phyloP scores from a whole-genome alignment of 2,113 vertebrate genomes.

The Sphyrna mokarran region DNA sequence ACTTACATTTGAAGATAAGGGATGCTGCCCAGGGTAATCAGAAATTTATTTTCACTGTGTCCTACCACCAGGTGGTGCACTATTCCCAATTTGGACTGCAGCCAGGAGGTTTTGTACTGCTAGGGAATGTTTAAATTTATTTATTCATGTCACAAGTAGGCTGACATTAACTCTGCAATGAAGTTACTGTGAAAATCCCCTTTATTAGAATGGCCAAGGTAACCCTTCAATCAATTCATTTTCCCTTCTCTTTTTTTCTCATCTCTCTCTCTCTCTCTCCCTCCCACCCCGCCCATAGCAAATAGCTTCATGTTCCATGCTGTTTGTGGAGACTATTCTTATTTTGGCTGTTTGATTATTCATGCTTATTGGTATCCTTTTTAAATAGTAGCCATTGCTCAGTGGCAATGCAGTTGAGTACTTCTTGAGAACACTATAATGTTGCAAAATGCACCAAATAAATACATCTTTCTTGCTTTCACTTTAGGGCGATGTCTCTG shows the following conservation, averaged over 20 bases:
- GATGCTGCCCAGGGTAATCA: not conserved
- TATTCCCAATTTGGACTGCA: not conserved
- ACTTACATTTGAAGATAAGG: not conserved
- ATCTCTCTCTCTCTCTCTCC: too few relatives aligned
- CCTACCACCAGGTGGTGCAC: not conserved
- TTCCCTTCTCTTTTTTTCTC: not conserved
- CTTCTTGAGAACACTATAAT: not conserved
- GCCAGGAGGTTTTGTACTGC: not conserved
- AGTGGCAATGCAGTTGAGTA: not conserved
- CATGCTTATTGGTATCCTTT: not conserved
- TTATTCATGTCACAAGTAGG: too few relatives aligned
- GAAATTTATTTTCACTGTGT: not conserved
- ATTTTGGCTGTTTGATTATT: not conserved
- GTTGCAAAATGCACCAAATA: not conserved
- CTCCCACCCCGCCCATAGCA: too few relatives aligned
- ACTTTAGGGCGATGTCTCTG: constrained; percentile 87
- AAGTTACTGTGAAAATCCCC: too few relatives aligned
- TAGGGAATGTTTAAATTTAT: not conserved
- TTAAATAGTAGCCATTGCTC: not conserved
- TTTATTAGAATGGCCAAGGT: not conserved
- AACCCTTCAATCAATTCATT: too few relatives aligned
- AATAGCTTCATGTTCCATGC: not conserved
- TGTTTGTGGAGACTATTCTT: not conserved
- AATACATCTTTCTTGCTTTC: not conserved
- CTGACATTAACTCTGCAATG: too few relatives aligned